phyloP scores from a whole-genome alignment of 2,113 vertebrate species.

The Balaenoptera acutorostrata region DNA sequence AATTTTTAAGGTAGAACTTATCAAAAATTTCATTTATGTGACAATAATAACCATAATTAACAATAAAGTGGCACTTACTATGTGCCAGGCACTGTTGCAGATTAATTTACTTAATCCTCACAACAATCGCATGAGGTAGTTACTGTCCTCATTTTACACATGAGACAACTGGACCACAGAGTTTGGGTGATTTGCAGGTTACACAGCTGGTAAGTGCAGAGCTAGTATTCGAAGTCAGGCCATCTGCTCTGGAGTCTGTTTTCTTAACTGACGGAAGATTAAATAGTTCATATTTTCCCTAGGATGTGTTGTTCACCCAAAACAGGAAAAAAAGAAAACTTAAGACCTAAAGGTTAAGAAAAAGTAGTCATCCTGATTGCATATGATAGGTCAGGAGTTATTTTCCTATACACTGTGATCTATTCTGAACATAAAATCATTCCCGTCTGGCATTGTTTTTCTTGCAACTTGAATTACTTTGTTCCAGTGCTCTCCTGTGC shows the following conservation, averaged over 20 bases:
- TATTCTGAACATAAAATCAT: not conserved
- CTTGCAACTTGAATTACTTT: not conserved
- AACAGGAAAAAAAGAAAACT: not conserved
- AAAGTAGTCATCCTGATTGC: not conserved
- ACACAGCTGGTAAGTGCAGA: not conserved
- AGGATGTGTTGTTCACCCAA: not conserved
- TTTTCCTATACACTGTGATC: not conserved
- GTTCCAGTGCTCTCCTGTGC: not conserved
- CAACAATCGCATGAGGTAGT: not conserved
- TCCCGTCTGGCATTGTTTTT: not conserved
- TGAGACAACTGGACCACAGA: not conserved
- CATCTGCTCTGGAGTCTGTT: not conserved
- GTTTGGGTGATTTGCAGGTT: not conserved
- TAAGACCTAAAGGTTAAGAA: not conserved
- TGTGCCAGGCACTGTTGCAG: not conserved
- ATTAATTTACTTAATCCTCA: not conserved
- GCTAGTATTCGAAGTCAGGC: not conserved
- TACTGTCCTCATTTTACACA: not conserved
- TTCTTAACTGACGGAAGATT: not conserved
- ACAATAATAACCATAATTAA: not conserved
- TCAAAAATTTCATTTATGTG: not conserved
- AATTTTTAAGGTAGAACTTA: not conserved
- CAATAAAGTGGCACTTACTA: not conserved
- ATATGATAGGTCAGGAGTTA: not conserved
- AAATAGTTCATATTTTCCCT: not conserved